Conservation (phyloP, 2,113 vertebrate species). For the Taxidea taxus region DNA sequence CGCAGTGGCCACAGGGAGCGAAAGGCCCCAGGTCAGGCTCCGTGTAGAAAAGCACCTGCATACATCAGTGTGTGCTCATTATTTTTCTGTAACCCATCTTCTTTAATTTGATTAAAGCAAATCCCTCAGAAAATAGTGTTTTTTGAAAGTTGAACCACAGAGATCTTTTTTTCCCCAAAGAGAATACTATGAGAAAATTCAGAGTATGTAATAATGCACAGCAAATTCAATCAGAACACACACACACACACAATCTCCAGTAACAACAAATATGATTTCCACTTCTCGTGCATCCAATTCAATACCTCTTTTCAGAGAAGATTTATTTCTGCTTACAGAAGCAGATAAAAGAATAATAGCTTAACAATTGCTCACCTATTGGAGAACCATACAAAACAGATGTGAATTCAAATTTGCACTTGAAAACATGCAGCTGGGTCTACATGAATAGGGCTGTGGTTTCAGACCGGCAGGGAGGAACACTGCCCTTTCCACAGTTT, state of each 20-base stretch:
- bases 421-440: background rate
- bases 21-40: background rate
- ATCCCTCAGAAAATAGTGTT: background rate
- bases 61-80: rapidly evolving
- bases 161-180: background rate
- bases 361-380: background rate
- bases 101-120: background rate
- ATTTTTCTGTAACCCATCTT: background rate
- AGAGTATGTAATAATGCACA: background rate
- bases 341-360: background rate
- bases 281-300: background rate
- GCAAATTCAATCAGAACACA: background rate
- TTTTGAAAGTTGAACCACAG: background rate
- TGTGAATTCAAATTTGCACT: background rate
- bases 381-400: background rate
- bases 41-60: rapidly evolving
- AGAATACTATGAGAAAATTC: background rate
- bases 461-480: background rate
- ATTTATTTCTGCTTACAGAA: conserved; percentile 1
- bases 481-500: rapidly evolving
- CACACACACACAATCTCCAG: background rate
- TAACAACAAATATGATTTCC: background rate
- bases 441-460: no score
- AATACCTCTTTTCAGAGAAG: background rate
- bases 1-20: background rate